Conservation (phyloP, 1,140 invertebrate species). For the Euglossa dilemma region DNA sequence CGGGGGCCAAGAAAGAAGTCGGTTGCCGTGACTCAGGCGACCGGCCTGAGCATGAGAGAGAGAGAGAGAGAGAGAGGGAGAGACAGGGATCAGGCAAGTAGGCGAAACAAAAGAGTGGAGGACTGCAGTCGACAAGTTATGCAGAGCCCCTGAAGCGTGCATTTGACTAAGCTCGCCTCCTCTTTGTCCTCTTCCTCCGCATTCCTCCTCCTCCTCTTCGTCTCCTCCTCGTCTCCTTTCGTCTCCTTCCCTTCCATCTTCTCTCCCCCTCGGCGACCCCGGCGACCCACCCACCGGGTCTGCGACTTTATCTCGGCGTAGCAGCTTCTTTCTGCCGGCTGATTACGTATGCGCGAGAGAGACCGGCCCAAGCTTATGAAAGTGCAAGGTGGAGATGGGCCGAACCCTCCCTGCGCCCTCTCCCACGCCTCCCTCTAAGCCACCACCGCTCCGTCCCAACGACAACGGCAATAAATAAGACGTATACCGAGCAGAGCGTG, state of each 20-base stretch:
- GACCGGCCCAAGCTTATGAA: conserved; percentile 64
- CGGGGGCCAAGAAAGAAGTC: background rate
- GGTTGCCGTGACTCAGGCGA: conserved; percentile 22
- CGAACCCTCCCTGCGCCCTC: conserved; percentile 3
- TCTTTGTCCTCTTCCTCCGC: conserved; percentile 25
- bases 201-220: conserved; percentile 26
- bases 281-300: conserved; percentile 1
- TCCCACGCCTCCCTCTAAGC: background rate
- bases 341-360: conserved; percentile 71
- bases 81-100: conserved; percentile 13
- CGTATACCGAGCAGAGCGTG: conserved; percentile 28
- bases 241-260: conserved; percentile 19
- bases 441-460: conserved; percentile 23
- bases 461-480: conserved; percentile 66
- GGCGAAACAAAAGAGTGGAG: conserved; percentile 54
- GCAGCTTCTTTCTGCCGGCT: conserved; percentile 64
- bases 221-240: conserved; percentile 38
- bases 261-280: background rate
- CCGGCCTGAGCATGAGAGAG: background rate
- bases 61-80: background rate
- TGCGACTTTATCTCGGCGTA: conserved; percentile 68
- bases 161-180: conserved; percentile 70
- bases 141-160: conserved; percentile 71
- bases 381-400: conserved; percentile 54
- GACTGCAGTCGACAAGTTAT: conserved; percentile 72